Evolutionary conservation across 2,888 invertebrate species (phyloP), one percentile per base, ranked within the genome.

Genomic region (Melanostoma scalare): DNA sequence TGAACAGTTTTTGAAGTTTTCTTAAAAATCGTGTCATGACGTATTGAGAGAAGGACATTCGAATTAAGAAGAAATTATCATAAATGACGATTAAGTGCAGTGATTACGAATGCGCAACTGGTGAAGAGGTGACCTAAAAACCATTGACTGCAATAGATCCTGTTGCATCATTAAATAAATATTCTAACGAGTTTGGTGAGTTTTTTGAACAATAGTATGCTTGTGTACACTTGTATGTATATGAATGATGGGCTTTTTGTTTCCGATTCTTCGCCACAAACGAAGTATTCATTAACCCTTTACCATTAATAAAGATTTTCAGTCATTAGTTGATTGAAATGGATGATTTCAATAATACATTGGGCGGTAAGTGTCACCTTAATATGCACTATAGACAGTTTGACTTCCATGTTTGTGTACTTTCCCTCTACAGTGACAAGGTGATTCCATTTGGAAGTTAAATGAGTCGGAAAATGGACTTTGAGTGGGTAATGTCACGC

Each of bases 1-100:
- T 20, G 10, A 10, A 2, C 6, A 33, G 8, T 63, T 55, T 61
- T 61, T 46, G 4, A 53, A 52, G 10, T 9, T 61, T 48, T 44
- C 30, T 52, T 33, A 53, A 35, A 8, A 31, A 63, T 44, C n/a
- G 36, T 71, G 67, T 69, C 46, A 82, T 82, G 82, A 82, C 63
- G 69, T 56, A 20, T 53, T 42, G n/a, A 3, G 6, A 33, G 31
- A 10, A 52, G 3, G 6, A 10, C 35, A 35, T 36, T 58, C 33
- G 40, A 50, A 10, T 9, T 42, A 63, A 56, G 56, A 56, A 1
- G 74, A 65, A 76, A 53, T 35, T 33, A 6, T 58, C 53, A 53
- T 84, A 84, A 84, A 84, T 84, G 84, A 84, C 84, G 69, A 84
- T 84, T 65, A 84, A 84, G 79, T 84, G 84, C 10, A 84, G 84